phyloP scores from a whole-genome alignment of 2,797 vertebrate species.

The Gallinago stenura region DNA sequence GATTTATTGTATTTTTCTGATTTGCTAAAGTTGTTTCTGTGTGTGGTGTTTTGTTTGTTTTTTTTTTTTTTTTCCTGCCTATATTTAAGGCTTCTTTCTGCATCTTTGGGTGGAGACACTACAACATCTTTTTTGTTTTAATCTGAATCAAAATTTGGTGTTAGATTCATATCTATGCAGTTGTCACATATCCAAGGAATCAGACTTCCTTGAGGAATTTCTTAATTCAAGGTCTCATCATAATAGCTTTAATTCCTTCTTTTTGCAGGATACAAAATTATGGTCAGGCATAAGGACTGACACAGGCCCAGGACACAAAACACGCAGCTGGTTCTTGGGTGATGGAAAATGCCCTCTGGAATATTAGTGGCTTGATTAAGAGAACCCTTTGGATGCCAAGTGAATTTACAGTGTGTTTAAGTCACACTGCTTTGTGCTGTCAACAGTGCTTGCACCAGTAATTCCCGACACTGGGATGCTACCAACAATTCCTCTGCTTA shows the following conservation, averaged over 20 bases:
- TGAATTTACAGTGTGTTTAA: background rate
- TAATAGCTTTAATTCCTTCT: background rate
- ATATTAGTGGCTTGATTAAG: background rate
- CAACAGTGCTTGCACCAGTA: background rate
- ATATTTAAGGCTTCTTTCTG: background rate
- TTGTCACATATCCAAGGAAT: background rate
- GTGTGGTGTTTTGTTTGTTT: rapidly evolving
- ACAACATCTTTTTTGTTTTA: background rate
- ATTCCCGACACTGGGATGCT: too few species aligned
- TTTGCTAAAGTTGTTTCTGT: background rate
- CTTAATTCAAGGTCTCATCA: background rate
- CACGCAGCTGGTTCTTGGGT: background rate
- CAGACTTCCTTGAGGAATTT: background rate
- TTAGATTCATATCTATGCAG: background rate
- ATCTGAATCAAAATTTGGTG: background rate
- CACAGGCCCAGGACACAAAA: background rate
- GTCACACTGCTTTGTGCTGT: background rate
- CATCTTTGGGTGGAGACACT: background rate
- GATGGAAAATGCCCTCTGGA: background rate
- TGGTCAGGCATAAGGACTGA: background rate
- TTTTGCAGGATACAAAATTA: background rate
- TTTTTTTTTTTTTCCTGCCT: rapidly evolving
- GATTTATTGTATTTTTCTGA: background rate
- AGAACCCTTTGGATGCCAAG: background rate
- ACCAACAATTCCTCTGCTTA: background rate